Base-by-base conservation (phyloP, 2,113 vertebrate genomes). In the Psittacula cyanocephala region DNA sequence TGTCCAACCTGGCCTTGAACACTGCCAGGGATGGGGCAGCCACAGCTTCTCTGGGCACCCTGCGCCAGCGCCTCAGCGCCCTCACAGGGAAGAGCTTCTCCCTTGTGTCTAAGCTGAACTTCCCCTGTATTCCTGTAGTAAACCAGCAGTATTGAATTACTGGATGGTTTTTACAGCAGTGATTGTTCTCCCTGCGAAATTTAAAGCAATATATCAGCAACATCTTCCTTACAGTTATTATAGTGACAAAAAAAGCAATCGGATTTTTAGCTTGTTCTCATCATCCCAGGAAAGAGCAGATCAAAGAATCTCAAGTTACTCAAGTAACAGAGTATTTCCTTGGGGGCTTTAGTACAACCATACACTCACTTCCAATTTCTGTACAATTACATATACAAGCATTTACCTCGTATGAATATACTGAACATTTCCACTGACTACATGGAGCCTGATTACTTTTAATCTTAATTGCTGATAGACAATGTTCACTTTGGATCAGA, bases 341-440 rank as follows among this genome's bases (percentile, higher is more conserved):
- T 27, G 60, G 41, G 33, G 43, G 37, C 37, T 92, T 57, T 53
- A 44, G 33, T 4, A 19, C n/a, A 33, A 8, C 43, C 46, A 27
- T 17, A 52, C 3, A 23, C 19, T 49, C 46, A 31, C 37, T 29
- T 41, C 23, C 19, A 47, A 8, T 29, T 83, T 55, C 10, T 72
- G 50, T 11, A 39, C 23, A n/a, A 18, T 13, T 60, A 60, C 69
- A 79, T 53, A 37, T 1, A 41, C 0, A 0, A 24, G 8, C 4
- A 37, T 49, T 91, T 57, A 43, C 24, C 31, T 43, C 27, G 25
- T 18, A 33, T 11, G 7, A 74, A 43, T 19, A 37, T 3, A 78
- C 49, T 47, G 44, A 44, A 74, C 37, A 9, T 43, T 82, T 67
- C 46, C 57, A 8, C n/a, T 75, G 59, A 44, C 39, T 71, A 53